These are phyloP conservation scores for Aselliscus stoliczkanus DNA, from an alignment of 2,797 vertebrate species.

Conservation along the genomic window DNA sequence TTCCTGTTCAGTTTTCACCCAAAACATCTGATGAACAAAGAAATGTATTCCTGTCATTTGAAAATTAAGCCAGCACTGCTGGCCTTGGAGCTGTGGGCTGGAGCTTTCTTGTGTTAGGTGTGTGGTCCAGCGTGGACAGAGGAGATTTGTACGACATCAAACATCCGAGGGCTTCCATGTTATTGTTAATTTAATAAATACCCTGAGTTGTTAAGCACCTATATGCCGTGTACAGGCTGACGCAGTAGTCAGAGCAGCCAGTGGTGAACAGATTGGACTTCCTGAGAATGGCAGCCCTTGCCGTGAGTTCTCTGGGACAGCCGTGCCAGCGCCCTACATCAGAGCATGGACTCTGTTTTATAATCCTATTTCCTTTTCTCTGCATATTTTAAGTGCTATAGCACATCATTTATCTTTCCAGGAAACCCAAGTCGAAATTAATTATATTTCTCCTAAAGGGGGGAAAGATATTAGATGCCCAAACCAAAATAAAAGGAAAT, in stretches of 20 bases:
- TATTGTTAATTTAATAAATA: not conserved
- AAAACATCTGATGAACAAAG: no score
- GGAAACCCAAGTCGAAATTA: slow-evolving; percentile 72
- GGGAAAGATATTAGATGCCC: slow-evolving; percentile 65
- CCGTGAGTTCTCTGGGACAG: rapidly evolving
- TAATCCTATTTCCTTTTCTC: not conserved
- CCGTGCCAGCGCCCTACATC: rapidly evolving
- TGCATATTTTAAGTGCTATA: not conserved
- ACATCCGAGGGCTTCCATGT: rapidly evolving
- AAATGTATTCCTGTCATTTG: not conserved
- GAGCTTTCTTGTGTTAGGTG: no score
- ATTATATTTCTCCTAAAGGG: slow-evolving; percentile 57
- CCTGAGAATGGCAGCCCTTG: rapidly evolving
- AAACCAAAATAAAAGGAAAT: slow-evolving; percentile 78
- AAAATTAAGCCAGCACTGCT: rapidly evolving
- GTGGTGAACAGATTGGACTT: rapidly evolving
- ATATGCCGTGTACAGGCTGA: rapidly evolving
- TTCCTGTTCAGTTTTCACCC: not conserved
- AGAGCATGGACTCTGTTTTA: not conserved
- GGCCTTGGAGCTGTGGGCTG: rapidly evolving
- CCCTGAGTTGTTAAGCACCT: not conserved
- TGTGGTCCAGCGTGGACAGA: not conserved
- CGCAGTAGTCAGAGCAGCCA: rapidly evolving
- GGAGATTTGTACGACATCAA: rapidly evolving
- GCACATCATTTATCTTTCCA: slow-evolving; percentile 49